Percentiles rank a stretch among this genome's conserved stretches.
These are phyloP conservation scores for Eretmocerus hayati DNA, from an alignment of 2,888 invertebrate species.

Conservation along the genomic window DNA sequence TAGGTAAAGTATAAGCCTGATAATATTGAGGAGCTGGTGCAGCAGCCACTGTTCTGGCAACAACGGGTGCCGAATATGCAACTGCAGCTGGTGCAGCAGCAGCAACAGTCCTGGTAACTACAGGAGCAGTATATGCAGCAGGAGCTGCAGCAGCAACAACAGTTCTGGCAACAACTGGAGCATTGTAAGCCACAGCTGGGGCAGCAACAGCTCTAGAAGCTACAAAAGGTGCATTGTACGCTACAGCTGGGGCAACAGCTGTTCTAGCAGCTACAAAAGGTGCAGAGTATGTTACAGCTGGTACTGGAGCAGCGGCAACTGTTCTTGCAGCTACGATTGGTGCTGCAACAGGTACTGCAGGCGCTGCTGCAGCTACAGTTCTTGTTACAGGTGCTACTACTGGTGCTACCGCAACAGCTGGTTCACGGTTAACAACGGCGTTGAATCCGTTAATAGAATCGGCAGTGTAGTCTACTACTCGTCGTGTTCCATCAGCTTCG, in stretches of 20 bases:
- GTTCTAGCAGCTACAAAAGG: conserved; percentile 29
- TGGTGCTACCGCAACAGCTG: conserved; percentile 22
- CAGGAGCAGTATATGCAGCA: conserved; percentile 16
- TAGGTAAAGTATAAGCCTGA: conserved; percentile 29
- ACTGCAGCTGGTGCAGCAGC: conserved; percentile 13
- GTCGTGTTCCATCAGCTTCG: conserved; percentile 40
- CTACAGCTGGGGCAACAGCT: conserved; percentile 25
- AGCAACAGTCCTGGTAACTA: conserved; percentile 16
- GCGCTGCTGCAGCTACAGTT: conserved; percentile 13
- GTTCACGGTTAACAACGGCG: conserved; percentile 22
- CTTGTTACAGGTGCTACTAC: conserved; percentile 1
- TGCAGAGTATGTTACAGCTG: conserved; percentile 23
- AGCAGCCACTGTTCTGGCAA: conserved; percentile 31
- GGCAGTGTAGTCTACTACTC: conserved; percentile 41
- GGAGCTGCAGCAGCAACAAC: conserved; percentile 8
- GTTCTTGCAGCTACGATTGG: conserved; percentile 3
- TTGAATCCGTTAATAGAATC: conserved; percentile 30
- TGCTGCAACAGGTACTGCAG: conserved; percentile 3
- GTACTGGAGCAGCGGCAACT: conserved; percentile 5
- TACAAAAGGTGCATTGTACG: conserved; percentile 24
- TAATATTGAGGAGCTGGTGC: conserved; percentile 35
- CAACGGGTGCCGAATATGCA: conserved; percentile 24
- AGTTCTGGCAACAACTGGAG: conserved; percentile 1
- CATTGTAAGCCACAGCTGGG: conserved; percentile 10
- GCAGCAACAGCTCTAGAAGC: conserved; percentile 22